Evolutionary conservation across 92 coral and sea anemone species (phyloP).

Genomic region (Blastomussa wellsi): DNA sequence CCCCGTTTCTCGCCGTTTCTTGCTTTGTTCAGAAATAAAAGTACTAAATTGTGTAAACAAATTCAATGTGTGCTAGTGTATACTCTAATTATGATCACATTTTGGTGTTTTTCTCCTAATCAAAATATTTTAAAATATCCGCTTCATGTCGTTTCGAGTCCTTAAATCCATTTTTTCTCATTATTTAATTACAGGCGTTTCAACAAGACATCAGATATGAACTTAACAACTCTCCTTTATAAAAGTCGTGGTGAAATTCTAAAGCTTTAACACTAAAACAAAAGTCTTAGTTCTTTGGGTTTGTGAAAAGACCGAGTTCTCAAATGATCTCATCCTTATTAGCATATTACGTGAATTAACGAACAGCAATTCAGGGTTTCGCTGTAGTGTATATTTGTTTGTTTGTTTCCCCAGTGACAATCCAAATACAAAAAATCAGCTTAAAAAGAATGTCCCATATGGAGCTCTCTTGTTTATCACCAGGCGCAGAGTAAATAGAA

Average conservation of each 20-base stretch:
- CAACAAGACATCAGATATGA: neutral
- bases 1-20: neutral
- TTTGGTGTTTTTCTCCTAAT: neutral
- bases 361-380: neutral
- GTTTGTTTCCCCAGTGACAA: conserved; percentile 17
- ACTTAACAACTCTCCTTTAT: neutral
- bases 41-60: neutral
- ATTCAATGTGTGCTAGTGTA: too few species aligned
- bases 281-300: neutral
- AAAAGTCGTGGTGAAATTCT: neutral
- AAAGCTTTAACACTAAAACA: neutral
- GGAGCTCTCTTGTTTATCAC: neutral
- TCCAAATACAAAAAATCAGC: neutral
- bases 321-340: neutral
- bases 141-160: neutral
- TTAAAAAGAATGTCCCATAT: conserved; percentile 5
- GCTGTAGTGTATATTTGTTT: neutral
- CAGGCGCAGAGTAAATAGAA: neutral
- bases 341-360: conserved; percentile 8
- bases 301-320: neutral
- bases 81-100: conserved; percentile 2
- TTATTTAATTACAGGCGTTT: conserved; percentile 1
- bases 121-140: conserved; percentile 17
- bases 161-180: neutral
- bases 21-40: neutral